phyloP scores from a whole-genome alignment of 92 coral and sea anemone genomes.

The Micromussa lordhowensis region DNA sequence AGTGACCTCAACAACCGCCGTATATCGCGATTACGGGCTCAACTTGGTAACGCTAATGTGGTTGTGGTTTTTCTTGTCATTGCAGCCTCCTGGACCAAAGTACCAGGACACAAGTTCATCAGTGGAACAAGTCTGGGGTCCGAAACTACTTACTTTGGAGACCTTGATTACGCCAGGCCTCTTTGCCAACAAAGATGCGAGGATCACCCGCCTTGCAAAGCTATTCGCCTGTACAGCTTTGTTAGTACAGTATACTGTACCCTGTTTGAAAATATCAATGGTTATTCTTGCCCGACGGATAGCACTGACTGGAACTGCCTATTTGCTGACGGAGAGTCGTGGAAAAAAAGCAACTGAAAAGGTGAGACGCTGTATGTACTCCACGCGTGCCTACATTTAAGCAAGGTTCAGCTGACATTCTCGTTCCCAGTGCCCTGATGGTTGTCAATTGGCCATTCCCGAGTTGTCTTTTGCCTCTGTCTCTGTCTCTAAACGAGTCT shows the following conservation, averaged over 20 bases:
- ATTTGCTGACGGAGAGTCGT: conserved; percentile 47
- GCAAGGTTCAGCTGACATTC: background rate
- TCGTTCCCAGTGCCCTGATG: background rate
- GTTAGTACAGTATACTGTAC: conserved; percentile 50
- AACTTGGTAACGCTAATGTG: background rate
- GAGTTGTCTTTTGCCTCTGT: too few species aligned
- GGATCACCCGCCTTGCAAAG: background rate
- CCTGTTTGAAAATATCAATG: conserved; percentile 32
- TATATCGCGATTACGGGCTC: background rate
- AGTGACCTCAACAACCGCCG: too few species aligned
- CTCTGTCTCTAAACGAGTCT: too few species aligned
- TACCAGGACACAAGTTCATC: conserved; percentile 20
- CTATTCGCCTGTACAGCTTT: conserved; percentile 20
- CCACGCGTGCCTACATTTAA: background rate
- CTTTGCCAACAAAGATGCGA: conserved; percentile 22
- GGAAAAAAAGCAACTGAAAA: conserved; percentile 22
- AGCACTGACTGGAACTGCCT: conserved; percentile 25
- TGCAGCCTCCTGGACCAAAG: conserved; percentile 21
- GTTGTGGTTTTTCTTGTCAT: background rate
- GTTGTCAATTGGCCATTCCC: too few species aligned
- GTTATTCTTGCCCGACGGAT: conserved; percentile 29
- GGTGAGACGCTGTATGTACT: background rate
- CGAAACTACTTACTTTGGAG: conserved; percentile 2
- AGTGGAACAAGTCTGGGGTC: conserved; percentile 10
- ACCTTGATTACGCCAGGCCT: background rate